Evolutionary conservation across 92 coral and sea anemone species (phyloP).

Genomic region (Siderastrea radians): DNA sequence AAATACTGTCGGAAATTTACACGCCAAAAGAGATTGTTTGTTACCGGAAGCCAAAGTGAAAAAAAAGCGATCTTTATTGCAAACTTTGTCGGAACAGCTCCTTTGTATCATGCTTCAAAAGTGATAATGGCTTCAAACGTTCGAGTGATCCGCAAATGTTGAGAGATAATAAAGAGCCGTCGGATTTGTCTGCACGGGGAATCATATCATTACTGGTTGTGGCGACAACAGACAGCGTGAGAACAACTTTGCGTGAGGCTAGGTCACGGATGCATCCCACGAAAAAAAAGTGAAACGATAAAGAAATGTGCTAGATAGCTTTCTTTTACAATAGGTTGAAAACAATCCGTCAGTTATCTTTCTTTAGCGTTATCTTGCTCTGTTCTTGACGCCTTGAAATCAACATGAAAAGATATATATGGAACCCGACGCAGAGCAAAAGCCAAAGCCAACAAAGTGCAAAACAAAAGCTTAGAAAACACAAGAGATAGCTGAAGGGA

Average conservation of each 20-base stretch:
- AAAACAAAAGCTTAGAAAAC: not conserved
- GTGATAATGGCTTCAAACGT: conserved; percentile 27
- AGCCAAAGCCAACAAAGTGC: conserved; percentile 9
- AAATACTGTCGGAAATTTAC: conserved; percentile 35
- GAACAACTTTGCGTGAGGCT: conserved; percentile 31
- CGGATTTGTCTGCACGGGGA: conserved; percentile 28
- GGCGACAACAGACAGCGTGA: conserved; percentile 1
- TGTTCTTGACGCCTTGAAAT: not conserved
- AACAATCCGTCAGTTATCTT: conserved; percentile 10
- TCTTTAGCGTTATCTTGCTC: not conserved
- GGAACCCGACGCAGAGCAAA: not conserved
- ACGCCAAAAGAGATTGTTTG: conserved; percentile 20
- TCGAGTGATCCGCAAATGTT: conserved; percentile 31
- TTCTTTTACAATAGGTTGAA: not conserved
- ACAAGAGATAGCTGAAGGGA: not conserved
- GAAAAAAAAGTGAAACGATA: not conserved
- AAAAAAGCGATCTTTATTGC: conserved; percentile 2
- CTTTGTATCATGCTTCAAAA: conserved; percentile 3
- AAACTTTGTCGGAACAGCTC: conserved; percentile 3
- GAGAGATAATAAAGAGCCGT: conserved; percentile 7
- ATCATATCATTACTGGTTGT: too few relatives aligned
- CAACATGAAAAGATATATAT: too few relatives aligned
- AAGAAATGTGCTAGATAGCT: not conserved
- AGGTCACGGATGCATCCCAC: not conserved
- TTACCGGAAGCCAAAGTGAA: conserved; percentile 34